phyloP scores from a whole-genome alignment of 2,113 vertebrate genomes.

The Hippolais icterina region DNA sequence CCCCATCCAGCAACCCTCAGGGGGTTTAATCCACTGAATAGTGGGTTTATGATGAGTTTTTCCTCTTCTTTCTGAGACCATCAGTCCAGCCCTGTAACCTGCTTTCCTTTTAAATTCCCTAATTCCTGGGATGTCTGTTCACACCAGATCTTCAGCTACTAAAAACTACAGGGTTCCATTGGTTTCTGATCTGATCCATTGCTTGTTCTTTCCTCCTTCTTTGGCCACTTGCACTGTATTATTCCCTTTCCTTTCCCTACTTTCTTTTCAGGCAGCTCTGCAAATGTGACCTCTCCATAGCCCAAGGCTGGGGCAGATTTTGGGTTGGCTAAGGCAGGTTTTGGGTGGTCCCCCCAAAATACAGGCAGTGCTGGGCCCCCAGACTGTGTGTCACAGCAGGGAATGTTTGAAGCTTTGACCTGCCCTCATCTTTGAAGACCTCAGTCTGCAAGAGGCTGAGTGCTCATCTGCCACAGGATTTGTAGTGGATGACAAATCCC shows the following conservation, averaged over 20 bases:
- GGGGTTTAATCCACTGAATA: not conserved
- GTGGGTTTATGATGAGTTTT: not conserved
- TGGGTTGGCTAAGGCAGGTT: not conserved
- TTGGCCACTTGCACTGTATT: not conserved
- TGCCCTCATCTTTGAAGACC: not conserved
- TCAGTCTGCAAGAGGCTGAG: not conserved
- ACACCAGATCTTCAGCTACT: not conserved
- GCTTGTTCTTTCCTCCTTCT: not conserved
- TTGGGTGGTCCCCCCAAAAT: not conserved
- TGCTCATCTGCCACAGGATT: not conserved
- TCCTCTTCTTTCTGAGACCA: not conserved
- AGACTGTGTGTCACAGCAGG: not conserved
- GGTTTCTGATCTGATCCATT: not conserved
- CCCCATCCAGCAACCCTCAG: not conserved
- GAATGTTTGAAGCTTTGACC: not conserved
- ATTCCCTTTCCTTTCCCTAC: not conserved
- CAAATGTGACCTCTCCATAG: not conserved
- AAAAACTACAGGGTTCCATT: rapidly evolving
- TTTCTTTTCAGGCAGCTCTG: not conserved
- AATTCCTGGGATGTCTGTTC: not conserved
- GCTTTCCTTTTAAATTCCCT: not conserved
- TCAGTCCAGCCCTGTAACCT: not conserved
- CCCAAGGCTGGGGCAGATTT: not conserved
- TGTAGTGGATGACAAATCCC: not conserved
- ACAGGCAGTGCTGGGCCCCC: not conserved